Evolutionary conservation across 2,797 vertebrate genomes (phyloP), one percentile per base, ranked within the genome.

Genomic region (Silurus aristotelis): DNA sequence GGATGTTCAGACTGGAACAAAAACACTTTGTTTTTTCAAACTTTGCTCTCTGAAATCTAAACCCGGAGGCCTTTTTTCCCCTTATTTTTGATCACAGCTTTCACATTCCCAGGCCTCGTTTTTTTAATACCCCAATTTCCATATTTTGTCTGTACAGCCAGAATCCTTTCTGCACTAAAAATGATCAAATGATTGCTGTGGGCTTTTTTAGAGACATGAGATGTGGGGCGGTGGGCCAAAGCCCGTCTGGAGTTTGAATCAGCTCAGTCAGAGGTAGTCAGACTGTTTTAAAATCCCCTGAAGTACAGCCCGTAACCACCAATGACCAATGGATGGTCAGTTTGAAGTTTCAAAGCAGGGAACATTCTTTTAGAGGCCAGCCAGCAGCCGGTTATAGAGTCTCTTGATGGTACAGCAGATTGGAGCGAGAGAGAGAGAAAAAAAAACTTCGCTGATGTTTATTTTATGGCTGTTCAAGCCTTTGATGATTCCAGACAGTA

Each of bases 331-430:
- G 83, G 92, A 92, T 89, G 92, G 93, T 92, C 86, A 90, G 93
- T 93, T 95, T 95, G 93, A 94, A 92, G 93, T 91, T 91, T 88
- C 87, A 93, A 91, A 93, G 94, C 91, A 91, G 71, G 91, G 93
- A 94, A 95, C 93, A 94, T 95, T 95, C 93, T 92, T 95, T 90
- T 90, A 91, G 91, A 88, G 88, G 91, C 87, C 92, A 94, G 95
- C 94, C 95, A 95, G 92, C 90, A 91, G 92, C 92, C 93, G 77
- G 93, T 95, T 93, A 94, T 93, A 93, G 93, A 92, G 93, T 71
- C 81, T 92, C 88, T 89, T 92, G 89, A 94, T 89, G 90, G 85
- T 90, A 87, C 89, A 84, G 90, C 88, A 88, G 92, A 92, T 86
- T 89, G 87, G 91, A 88, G 77, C 14, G 48, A 80, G 85, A 87